Evolutionary conservation across 2,113 vertebrate species (phyloP).

Genomic region (Python bivittatus): DNA sequence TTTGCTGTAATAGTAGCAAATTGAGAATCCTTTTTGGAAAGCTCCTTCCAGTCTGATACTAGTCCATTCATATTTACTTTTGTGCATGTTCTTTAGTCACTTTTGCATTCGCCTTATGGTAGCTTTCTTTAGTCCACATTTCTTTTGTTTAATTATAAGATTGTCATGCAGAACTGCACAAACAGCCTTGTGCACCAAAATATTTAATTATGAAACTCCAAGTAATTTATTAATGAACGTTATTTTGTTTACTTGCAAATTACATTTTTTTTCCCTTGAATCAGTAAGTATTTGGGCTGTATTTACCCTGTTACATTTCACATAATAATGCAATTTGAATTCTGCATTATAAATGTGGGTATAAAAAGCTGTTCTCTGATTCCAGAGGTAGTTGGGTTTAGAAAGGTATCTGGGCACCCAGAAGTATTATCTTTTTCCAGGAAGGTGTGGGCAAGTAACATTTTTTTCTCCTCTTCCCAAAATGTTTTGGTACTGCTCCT

Average conservation of each 20-base stretch:
- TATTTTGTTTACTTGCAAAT: constrained; percentile 61
- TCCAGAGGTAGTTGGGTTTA: background rate
- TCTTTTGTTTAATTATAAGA: constrained; percentile 26
- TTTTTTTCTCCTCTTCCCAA: background rate
- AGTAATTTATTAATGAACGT: constrained; percentile 71
- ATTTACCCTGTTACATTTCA: constrained; percentile 22
- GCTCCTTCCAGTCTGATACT: background rate
- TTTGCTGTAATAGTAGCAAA: background rate
- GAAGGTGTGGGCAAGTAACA: background rate
- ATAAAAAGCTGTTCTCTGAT: background rate
- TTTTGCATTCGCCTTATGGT: constrained; percentile 25
- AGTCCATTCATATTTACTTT: constrained; percentile 7
- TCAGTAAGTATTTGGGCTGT: constrained; percentile 41
- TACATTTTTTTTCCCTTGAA: constrained; percentile 52
- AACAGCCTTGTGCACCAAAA: constrained; percentile 50
- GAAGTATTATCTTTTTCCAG: background rate
- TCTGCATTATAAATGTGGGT: background rate
- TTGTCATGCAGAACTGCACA: constrained; percentile 18
- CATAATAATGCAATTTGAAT: constrained; percentile 44
- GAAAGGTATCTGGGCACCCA: background rate
- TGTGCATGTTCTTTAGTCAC: background rate
- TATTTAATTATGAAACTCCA: constrained; percentile 72
- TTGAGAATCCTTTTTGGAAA: constrained; percentile 17
- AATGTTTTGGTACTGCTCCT: background rate
- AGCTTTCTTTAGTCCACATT: constrained; percentile 17